Conservation (phyloP, 1,140 invertebrate species). For the Physella acuta region DNA sequence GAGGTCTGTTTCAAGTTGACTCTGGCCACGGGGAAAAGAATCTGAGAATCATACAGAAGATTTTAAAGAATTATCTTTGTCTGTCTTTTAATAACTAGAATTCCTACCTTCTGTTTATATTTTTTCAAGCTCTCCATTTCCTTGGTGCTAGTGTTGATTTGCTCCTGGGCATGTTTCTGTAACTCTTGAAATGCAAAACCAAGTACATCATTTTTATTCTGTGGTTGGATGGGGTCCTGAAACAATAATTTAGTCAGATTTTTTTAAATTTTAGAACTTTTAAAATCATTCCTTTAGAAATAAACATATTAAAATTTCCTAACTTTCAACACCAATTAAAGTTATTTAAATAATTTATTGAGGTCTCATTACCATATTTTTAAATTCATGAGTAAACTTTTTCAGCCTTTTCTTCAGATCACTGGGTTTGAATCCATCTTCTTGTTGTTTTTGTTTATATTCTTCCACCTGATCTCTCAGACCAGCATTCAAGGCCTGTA, state of each 20-base stretch:
- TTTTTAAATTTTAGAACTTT: no score
- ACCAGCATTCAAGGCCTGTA: conserved; percentile 43
- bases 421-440: conserved; percentile 42
- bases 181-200: conserved; percentile 51
- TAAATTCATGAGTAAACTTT: conserved; percentile 46
- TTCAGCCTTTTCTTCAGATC: conserved; percentile 47
- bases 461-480: conserved; percentile 46
- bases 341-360: no score
- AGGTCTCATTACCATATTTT: conserved; percentile 42
- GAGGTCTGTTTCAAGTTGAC: no score
- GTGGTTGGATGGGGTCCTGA: conserved; percentile 39
- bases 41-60: no score
- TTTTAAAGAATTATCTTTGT: no score
- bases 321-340: no score
- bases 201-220: conserved; percentile 43
- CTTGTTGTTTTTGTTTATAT: conserved; percentile 32
- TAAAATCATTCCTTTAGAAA: no score
- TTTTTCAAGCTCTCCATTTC: conserved; percentile 44
- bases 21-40: no score
- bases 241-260: no score
- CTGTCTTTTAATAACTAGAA: no score
- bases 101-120: conserved; percentile 38
- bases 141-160: conserved; percentile 42
- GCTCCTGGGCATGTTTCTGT: conserved; percentile 45
- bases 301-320: no score